Percentiles rank a stretch among this genome's conserved stretches.
Evolutionary conservation across 2,113 vertebrate genomes (phyloP).

Genomic region (Macquaria australasica): DNA sequence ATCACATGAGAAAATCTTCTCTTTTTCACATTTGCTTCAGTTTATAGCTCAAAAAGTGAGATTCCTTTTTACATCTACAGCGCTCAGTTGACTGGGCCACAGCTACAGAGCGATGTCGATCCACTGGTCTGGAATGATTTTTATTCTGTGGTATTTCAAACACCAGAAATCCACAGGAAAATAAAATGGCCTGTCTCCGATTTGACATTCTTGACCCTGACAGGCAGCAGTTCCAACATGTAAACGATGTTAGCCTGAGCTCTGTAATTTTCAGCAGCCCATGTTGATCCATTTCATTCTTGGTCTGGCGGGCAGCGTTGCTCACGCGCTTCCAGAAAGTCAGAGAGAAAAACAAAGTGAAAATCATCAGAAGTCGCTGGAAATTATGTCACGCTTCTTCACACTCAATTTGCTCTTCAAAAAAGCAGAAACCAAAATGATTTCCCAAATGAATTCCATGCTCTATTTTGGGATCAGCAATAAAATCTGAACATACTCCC

Average conservation of each 20-base stretch:
- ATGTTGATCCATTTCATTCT: constrained; percentile 47
- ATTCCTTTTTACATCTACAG: constrained; percentile 27
- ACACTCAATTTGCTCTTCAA: constrained; percentile 44
- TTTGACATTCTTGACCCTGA: constrained; percentile 52
- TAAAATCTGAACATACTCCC: constrained; percentile 22
- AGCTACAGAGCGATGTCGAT: constrained; percentile 45
- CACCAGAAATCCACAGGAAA: constrained; percentile 60
- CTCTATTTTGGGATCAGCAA: constrained; percentile 19
- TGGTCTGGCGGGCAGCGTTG: constrained; percentile 46
- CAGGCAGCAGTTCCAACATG: constrained; percentile 52
- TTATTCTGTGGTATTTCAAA: constrained; percentile 58
- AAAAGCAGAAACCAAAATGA: constrained; percentile 43
- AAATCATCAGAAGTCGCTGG: constrained; percentile 48
- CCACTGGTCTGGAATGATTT: constrained; percentile 66
- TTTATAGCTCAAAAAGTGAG: constrained; percentile 18
- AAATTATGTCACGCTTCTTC: constrained; percentile 50
- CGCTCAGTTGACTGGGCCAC: constrained; percentile 13
- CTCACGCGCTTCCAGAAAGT: constrained; percentile 26
- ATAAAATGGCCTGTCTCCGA: constrained; percentile 55
- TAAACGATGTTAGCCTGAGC: constrained; percentile 58
- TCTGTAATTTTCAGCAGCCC: constrained; percentile 75
- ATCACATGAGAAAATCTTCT: neutral
- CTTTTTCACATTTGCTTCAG: neutral
- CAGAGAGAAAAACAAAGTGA: constrained; percentile 29
- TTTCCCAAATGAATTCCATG: constrained; percentile 27